phyloP scores from a whole-genome alignment of 2,888 invertebrate species.

The Drosophila buzzatii region DNA sequence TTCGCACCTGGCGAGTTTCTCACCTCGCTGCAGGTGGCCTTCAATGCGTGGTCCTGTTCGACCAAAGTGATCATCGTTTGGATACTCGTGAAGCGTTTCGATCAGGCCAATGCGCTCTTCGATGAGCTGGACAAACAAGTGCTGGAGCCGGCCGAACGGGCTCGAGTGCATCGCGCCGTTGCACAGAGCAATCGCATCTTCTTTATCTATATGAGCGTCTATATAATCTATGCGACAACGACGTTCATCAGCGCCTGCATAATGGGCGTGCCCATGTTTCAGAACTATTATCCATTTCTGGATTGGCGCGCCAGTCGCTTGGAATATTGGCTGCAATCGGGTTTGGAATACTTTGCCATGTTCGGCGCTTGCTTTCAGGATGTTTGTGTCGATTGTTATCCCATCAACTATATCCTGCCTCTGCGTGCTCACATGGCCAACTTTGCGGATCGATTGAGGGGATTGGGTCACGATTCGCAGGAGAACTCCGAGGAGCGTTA shows the following conservation, averaged over 20 bases:
- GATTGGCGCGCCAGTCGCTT: constrained; percentile 67
- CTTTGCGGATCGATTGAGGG: constrained; percentile 59
- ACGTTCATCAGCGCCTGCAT: constrained; percentile 63
- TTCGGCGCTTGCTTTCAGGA: constrained; percentile 72
- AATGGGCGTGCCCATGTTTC: constrained; percentile 70
- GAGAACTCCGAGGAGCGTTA: constrained; percentile 51
- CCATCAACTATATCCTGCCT: constrained; percentile 67
- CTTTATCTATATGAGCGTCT: constrained; percentile 58
- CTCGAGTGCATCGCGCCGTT: constrained; percentile 54
- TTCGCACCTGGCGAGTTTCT: constrained; percentile 71
- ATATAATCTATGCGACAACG: constrained; percentile 61
- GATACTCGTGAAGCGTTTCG: constrained; percentile 53
- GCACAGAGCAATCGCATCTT: constrained; percentile 63
- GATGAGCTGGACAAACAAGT: constrained; percentile 69
- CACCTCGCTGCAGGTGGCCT: constrained; percentile 71
- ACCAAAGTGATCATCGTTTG: constrained; percentile 70
- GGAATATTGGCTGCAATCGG: constrained; percentile 59
- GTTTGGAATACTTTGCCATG: constrained; percentile 70
- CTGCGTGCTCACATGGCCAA: constrained; percentile 69
- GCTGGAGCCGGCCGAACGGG: constrained; percentile 44
- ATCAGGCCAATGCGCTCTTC: constrained; percentile 57
- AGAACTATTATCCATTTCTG: constrained; percentile 71
- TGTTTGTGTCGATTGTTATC: constrained; percentile 71
- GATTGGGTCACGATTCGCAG: constrained; percentile 55
- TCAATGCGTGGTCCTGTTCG: constrained; percentile 72